These are phyloP conservation scores for Polypterus bichir DNA, from an alignment of 2,113 vertebrate species.

Conservation along the genomic window DNA sequence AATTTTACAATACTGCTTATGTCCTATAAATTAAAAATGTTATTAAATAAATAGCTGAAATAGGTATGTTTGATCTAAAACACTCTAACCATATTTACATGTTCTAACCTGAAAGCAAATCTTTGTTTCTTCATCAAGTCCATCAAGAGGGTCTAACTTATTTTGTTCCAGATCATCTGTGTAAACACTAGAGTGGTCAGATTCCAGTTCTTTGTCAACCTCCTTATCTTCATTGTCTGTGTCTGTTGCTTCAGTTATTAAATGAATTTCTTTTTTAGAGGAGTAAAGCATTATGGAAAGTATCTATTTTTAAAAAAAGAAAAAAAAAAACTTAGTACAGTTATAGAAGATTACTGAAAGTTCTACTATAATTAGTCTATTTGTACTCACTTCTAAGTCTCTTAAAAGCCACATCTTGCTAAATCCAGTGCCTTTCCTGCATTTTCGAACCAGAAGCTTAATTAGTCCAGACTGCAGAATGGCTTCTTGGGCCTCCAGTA, in stretches of 20 bases:
- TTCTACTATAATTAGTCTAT: neutral
- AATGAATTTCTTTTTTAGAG: slow-evolving; percentile 79
- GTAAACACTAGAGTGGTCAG: slow-evolving; percentile 48
- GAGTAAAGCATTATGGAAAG: slow-evolving; percentile 94
- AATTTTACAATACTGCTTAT: no score
- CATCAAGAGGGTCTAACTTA: slow-evolving; percentile 77
- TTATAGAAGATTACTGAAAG: neutral
- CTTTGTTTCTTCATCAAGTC: slow-evolving; percentile 88
- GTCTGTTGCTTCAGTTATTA: slow-evolving; percentile 58
- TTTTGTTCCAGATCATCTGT: slow-evolving; percentile 56
- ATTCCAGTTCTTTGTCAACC: slow-evolving; percentile 65
- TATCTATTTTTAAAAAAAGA: slow-evolving; percentile 40
- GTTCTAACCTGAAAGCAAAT: slow-evolving; percentile 80
- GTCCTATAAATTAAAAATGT: no score
- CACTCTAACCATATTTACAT: neutral
- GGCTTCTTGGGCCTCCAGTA: slow-evolving; percentile 64
- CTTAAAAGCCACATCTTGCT: slow-evolving; percentile 93
- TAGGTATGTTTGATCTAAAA: no score
- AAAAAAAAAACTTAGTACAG: neutral
- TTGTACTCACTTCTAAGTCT: slow-evolving; percentile 68
- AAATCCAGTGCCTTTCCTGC: slow-evolving; percentile 94
- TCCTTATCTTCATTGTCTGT: slow-evolving; percentile 50
- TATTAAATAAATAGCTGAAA: no score
- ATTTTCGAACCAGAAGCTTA: slow-evolving; percentile 85
- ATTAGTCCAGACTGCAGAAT: slow-evolving; percentile 75